Evolutionary conservation across 2,797 vertebrate species (phyloP).

Genomic region (Cichlasoma orientale): DNA sequence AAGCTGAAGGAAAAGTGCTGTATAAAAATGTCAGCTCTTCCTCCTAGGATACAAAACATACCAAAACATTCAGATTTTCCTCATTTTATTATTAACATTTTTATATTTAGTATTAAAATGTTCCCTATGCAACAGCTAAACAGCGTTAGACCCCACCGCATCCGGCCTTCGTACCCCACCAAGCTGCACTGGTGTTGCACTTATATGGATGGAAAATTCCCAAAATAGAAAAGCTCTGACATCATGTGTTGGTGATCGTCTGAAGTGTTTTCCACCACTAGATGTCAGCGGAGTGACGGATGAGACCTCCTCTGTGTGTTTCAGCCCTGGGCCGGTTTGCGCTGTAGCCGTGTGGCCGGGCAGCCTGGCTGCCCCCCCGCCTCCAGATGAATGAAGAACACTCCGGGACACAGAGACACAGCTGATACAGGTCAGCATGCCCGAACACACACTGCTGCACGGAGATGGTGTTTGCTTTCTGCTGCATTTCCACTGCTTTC

Average conservation of each 20-base stretch:
- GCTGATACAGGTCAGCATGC: conserved; percentile 69
- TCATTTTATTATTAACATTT: neutral
- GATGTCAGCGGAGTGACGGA: conserved; percentile 2
- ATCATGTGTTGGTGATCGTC: conserved; percentile 6
- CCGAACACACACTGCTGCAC: neutral
- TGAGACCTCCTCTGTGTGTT: neutral
- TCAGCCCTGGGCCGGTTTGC: conserved; percentile 12
- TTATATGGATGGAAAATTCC: conserved; percentile 1
- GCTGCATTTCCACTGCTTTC: neutral
- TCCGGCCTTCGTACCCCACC: neutral
- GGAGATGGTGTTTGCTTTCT: neutral
- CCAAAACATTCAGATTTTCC: neutral
- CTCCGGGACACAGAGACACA: conserved; percentile 67
- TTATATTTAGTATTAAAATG: neutral
- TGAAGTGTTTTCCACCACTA: neutral
- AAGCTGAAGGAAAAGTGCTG: neutral
- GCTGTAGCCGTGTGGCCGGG: conserved; percentile 59
- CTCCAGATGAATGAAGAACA: conserved; percentile 98
- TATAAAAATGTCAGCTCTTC: neutral
- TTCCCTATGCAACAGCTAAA: neutral
- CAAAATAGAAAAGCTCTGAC: neutral
- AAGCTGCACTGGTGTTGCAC: neutral
- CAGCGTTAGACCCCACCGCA: neutral
- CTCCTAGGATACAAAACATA: neutral
- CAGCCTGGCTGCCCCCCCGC: conserved; percentile 91